phyloP scores from a whole-genome alignment of 2,113 vertebrate species.

The Uria aalge region DNA sequence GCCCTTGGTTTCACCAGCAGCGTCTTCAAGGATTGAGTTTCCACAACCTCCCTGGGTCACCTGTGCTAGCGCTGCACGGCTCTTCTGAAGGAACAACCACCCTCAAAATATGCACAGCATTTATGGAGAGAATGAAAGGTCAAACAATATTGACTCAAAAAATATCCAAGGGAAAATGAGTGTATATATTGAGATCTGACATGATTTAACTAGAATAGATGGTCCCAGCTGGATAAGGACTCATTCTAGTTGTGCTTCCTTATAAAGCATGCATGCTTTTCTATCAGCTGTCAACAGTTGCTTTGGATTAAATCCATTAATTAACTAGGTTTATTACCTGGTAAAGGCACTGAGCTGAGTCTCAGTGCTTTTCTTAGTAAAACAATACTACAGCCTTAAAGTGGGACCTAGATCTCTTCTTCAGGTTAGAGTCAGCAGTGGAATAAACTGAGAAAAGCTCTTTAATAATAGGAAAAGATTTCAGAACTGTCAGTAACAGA shows the following conservation, averaged over 20 bases:
- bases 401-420: neutral
- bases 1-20: neutral
- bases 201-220: constrained; percentile 4
- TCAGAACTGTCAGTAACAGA: neutral
- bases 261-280: neutral
- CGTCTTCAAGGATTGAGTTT: neutral
- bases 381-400: neutral
- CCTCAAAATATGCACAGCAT: neutral
- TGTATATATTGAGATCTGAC: neutral
- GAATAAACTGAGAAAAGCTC: neutral
- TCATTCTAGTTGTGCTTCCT: neutral
- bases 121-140: neutral
- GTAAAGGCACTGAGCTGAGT: neutral
- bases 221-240: constrained; percentile 1
- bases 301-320: constrained; percentile 11
- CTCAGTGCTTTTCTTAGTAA: neutral
- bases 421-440: neutral
- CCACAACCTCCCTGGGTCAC: neutral
- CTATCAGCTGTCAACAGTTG: neutral
- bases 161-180: constrained; percentile 11
- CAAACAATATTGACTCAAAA: constrained; percentile 6
- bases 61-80: neutral
- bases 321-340: constrained; percentile 3
- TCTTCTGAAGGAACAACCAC: neutral
- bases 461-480: neutral